These are phyloP conservation scores for Pollenia labialis DNA, from an alignment of 2,888 invertebrate genomes.

Conservation along the genomic window DNA sequence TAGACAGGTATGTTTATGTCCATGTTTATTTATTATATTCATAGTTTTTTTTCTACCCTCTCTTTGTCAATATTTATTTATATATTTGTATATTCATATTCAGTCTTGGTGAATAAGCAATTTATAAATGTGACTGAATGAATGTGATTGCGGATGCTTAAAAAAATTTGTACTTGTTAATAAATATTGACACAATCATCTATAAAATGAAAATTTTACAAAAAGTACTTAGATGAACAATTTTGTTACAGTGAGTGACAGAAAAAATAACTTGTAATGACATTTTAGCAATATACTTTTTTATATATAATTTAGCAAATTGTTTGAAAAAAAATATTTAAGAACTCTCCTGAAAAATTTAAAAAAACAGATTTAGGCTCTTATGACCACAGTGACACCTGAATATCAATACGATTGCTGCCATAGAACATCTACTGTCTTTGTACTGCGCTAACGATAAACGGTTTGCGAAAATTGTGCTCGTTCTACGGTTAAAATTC, in stretches of 20 bases:
- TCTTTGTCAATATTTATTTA: background rate
- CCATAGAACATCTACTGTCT: no score
- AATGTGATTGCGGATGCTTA: conserved; percentile 14
- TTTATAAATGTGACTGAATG: background rate
- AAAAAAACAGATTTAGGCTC: no score
- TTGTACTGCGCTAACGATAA: no score
- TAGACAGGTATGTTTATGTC: conserved; percentile 93
- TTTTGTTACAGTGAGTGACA: conserved; percentile 5
- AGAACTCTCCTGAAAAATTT: no score
- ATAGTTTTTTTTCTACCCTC: background rate
- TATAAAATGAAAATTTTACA: background rate
- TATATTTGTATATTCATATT: conserved; percentile 15
- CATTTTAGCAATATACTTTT: no score
- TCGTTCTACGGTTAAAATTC: no score
- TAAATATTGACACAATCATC: conserved; percentile 52
- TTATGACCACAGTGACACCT: no score
- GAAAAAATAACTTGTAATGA: background rate
- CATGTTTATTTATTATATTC: conserved; percentile 17
- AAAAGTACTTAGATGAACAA: background rate
- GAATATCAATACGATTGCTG: no score
- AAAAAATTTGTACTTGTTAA: conserved; percentile 41
- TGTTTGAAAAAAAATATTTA: no score
- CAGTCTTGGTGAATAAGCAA: conserved; percentile 29
- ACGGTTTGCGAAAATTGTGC: no score
- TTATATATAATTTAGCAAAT: no score